Base-by-base conservation (phyloP, 2,888 invertebrate species). In the Volucella inflata region DNA sequence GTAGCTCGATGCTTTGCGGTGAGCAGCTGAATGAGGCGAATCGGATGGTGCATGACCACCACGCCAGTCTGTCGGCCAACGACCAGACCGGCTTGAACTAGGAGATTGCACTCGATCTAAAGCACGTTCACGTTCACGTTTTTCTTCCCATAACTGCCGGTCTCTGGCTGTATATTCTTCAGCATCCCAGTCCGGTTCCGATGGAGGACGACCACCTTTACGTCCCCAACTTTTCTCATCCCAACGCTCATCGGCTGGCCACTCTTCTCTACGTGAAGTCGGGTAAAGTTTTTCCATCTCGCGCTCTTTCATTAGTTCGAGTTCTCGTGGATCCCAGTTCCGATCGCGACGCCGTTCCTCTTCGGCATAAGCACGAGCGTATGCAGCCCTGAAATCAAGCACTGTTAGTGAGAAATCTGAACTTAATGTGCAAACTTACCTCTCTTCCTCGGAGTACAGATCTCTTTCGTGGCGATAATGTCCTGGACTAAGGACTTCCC, bases 121-220 rank as follows among this genome's bases (percentile, higher is more conserved):
- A 1, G 46, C 81, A 11, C 79, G 84, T 38, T 87, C 87, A 53
- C 80, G 80, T 8, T 87, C 87, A 1, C 80, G 75, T 46, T 87
- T 87, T n/a, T 87, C 87, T 9, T 83, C 84, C 84, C 87, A 87
- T 30, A 89, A 83, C 16, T 74, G 87, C 8, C 82, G 72, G 0
- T 82, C 72, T 2, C 80, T 87, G 2, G 88, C 75, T 2, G 89
- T 88, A 3, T 89, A 89, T 11, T 91, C 92, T 60, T 91, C 91
- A 1, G 90, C 89, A 87, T 91, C 91, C 91, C 91, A 91, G 65
- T 92, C 91, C 0, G 91, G 91, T 75, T 91, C 91, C 0, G 91
- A 91, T 2, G 90, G 88, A 0, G 91, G 89, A 44, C 91, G 90
- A 59, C 89, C 88, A 10, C 87, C 50, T 74, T 78, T 38, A 50